phyloP scores from a whole-genome alignment of 2,888 invertebrate genomes.

The Drosophila phalerata region DNA sequence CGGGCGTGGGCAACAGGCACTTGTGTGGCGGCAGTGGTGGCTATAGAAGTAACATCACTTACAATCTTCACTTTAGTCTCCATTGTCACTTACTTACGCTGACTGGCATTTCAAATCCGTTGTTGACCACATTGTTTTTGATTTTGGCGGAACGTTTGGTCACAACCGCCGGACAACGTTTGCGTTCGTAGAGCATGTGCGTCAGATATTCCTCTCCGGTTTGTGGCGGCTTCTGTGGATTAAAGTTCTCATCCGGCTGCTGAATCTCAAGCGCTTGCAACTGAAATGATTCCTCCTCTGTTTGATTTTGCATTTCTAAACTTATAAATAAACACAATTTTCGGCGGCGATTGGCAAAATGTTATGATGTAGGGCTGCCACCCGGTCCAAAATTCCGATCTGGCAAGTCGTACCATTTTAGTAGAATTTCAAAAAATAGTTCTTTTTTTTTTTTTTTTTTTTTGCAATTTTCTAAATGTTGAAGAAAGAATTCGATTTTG shows the following conservation, averaged over 20 bases:
- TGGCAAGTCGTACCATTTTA: conserved; percentile 18
- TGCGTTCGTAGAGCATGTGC: conserved; percentile 84
- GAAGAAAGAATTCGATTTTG: too few species aligned
- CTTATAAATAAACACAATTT: too few species aligned
- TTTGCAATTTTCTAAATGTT: too few species aligned
- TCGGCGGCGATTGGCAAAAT: too few species aligned
- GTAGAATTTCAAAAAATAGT: too few species aligned
- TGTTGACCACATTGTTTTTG: conserved; percentile 14
- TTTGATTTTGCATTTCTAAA: conserved; percentile 28
- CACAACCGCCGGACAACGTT: conserved; percentile 83
- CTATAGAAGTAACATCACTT: conserved; percentile 13
- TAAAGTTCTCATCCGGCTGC: conserved; percentile 80
- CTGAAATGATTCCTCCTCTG: conserved; percentile 79
- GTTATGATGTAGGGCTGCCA: too few species aligned
- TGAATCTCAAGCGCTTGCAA: conserved; percentile 82
- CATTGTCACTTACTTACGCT: conserved; percentile 42
- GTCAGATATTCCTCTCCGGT: conserved; percentile 84
- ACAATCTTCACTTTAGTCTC: not conserved
- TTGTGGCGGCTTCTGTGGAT: conserved; percentile 79
- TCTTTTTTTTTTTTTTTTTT: too few species aligned
- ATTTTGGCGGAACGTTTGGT: conserved; percentile 66
- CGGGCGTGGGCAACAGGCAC: conserved; percentile 80
- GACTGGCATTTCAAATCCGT: conserved; percentile 20
- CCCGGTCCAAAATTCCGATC: not conserved
- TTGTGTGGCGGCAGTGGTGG: conserved; percentile 53